Conservation (phyloP, 2,113 vertebrate species). For the Cisticola juncidis region DNA sequence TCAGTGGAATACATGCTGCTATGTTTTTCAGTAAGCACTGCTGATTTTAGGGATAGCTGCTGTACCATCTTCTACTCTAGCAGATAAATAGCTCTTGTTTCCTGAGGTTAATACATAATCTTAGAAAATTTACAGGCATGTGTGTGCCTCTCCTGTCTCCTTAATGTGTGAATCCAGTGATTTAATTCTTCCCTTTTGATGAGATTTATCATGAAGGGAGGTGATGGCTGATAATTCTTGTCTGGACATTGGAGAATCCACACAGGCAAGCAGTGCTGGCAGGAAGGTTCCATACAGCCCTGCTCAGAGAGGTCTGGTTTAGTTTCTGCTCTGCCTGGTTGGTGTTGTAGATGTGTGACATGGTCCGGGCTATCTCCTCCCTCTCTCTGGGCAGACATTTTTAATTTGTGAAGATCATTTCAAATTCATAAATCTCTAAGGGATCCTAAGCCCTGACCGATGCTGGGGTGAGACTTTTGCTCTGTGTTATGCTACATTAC, state of each 20-base stretch:
- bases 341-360: not conserved
- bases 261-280: rapidly evolving
- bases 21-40: not conserved
- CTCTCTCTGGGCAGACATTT: not conserved
- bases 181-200: not conserved
- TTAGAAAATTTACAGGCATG: not conserved
- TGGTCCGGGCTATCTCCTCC: not conserved
- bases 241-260: not conserved
- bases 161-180: not conserved
- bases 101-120: not conserved
- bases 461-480: not conserved
- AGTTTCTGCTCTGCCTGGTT: not conserved
- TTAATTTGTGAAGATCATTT: not conserved
- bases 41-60: not conserved
- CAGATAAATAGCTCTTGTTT: not conserved
- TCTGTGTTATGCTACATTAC: rapidly evolving
- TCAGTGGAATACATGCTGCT: rapidly evolving
- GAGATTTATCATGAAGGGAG: not conserved
- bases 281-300: not conserved
- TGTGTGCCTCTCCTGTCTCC: not conserved
- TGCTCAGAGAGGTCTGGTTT: not conserved
- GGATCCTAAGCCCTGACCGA: not conserved
- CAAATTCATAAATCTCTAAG: not conserved
- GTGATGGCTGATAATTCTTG: not conserved
- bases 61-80: not conserved